Evolutionary conservation across 2,113 vertebrate genomes (phyloP).

Genomic region (Elephas maximus): DNA sequence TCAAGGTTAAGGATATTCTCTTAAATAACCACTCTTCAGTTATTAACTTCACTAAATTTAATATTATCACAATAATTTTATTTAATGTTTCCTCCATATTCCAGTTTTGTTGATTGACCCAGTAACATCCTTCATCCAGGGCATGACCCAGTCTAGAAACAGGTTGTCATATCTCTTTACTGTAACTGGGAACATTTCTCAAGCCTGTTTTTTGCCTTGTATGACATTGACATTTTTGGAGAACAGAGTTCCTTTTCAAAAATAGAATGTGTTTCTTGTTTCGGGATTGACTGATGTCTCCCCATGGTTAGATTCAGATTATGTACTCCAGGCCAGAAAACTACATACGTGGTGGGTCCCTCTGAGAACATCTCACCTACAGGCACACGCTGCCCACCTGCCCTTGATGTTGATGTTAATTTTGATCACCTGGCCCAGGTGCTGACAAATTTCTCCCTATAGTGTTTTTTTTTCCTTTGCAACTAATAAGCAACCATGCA

Average conservation of each 20-base stretch:
- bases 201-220: slow-evolving; percentile 4
- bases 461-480: neutral
- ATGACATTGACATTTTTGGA: slow-evolving; percentile 21
- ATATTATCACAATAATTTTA: neutral
- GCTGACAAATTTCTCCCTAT: neutral
- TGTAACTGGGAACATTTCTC: neutral
- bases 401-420: neutral
- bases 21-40: neutral
- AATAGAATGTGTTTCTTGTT: neutral
- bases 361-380: neutral
- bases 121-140: neutral
- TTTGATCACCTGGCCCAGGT: neutral
- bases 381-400: neutral
- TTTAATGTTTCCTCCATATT: neutral
- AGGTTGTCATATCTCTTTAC: neutral
- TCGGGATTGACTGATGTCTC: neutral
- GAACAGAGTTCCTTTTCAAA: neutral
- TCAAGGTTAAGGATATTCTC: neutral
- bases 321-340: neutral
- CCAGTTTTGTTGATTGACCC: neutral
- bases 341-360: neutral
- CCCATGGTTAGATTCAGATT: neutral
- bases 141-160: neutral
- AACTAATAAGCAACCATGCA: neutral
- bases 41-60: neutral